Conservation (phyloP, 2,113 vertebrate species). For the Nannobrachium achirus region DNA sequence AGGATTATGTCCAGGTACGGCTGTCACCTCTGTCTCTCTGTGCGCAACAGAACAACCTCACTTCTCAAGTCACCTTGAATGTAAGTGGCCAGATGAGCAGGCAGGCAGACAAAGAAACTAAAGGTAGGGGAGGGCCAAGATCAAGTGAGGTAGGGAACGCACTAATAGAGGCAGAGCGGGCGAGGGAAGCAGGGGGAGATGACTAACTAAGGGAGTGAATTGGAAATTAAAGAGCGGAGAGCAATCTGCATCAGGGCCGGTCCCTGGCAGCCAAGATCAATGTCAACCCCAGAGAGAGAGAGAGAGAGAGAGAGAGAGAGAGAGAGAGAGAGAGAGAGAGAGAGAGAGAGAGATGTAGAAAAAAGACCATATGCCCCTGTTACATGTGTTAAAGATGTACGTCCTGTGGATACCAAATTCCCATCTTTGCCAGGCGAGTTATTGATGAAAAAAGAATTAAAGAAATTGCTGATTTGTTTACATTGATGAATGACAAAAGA, state of each 20-base stretch:
- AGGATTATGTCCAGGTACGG: conserved; percentile 55
- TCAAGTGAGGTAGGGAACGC: not conserved
- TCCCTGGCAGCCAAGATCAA: conserved; percentile 19
- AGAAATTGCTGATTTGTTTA: no score
- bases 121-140: not conserved
- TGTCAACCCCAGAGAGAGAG: conserved; percentile 12
- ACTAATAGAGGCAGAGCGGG: not conserved
- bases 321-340: not conserved
- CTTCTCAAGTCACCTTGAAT: conserved; percentile 61
- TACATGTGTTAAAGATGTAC: no score
- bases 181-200: not conserved
- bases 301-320: not conserved
- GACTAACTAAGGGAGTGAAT: not conserved
- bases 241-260: conserved; percentile 16
- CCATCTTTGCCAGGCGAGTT: no score
- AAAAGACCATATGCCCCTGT: no score
- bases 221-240: not conserved
- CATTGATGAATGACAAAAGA: no score
- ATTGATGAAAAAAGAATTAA: no score
- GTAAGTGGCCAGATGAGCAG: conserved; percentile 37
- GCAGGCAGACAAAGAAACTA: not conserved
- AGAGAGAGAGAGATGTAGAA: not conserved
- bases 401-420: no score
- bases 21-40: conserved; percentile 26
- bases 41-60: conserved; percentile 40